These are phyloP conservation scores for Sus cebifrons DNA, from an alignment of 2,797 vertebrate genomes.

Conservation along the genomic window DNA sequence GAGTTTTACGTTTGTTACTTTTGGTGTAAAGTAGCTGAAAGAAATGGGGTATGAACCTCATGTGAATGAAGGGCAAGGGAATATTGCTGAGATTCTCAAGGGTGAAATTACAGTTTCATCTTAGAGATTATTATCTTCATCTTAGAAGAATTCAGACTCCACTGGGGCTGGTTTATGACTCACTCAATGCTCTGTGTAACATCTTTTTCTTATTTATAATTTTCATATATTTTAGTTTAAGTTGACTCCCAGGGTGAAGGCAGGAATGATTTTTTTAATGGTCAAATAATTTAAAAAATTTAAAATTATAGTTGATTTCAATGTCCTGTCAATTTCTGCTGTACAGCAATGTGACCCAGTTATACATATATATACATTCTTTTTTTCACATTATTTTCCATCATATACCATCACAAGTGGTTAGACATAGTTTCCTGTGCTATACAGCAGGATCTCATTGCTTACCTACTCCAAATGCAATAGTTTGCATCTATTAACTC, in stretches of 20 bases:
- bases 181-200: not conserved
- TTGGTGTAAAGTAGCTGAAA: not conserved
- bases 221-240: not conserved
- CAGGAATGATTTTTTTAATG: not conserved
- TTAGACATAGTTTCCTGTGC: too few species aligned
- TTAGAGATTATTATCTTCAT: not conserved
- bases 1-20: slow-evolving; percentile 3
- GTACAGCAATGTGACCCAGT: too few species aligned
- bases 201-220: not conserved
- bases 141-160: not conserved
- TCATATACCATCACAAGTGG: too few species aligned
- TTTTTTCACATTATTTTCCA: too few species aligned
- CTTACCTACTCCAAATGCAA: too few species aligned
- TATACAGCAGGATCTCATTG: too few species aligned
- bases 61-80: not conserved
- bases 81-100: not conserved
- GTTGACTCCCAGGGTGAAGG: not conserved
- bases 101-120: not conserved
- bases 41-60: not conserved
- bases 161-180: not conserved
- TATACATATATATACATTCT: too few species aligned
- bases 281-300: too few species aligned
- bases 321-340: too few species aligned
- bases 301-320: too few species aligned
- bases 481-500: too few species aligned